These are phyloP conservation scores for Parazoanthus swiftii DNA, from an alignment of 92 coral and sea anemone species.

Conservation along the genomic window DNA sequence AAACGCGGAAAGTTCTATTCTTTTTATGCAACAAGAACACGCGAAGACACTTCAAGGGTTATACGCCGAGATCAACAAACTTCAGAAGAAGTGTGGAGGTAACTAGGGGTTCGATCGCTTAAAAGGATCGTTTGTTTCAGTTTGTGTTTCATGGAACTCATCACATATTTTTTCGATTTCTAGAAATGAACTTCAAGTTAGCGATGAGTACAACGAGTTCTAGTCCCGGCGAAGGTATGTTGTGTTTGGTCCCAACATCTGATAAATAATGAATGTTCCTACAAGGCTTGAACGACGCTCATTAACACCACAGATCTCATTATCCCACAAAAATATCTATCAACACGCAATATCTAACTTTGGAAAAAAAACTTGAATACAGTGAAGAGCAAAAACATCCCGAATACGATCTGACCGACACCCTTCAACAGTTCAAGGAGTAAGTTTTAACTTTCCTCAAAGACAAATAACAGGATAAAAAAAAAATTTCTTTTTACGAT, in stretches of 20 bases:
- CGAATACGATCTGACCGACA: neutral
- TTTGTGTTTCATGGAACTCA: neutral
- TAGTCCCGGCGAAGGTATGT: constrained; percentile 74
- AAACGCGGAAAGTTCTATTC: constrained; percentile 95
- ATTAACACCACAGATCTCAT: constrained; percentile 10
- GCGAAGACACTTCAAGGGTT: constrained; percentile 94
- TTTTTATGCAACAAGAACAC: constrained; percentile 98
- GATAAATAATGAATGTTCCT: constrained; percentile 32
- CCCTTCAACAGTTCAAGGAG: neutral
- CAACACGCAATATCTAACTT: neutral
- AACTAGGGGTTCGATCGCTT: neutral
- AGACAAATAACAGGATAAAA: neutral
- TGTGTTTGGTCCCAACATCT: constrained; percentile 24
- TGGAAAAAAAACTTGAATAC: neutral
- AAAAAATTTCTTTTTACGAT: too few species aligned
- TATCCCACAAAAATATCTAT: neutral
- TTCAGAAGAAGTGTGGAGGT: constrained; percentile 99
- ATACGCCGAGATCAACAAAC: constrained; percentile 93
- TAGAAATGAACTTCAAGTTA: constrained; percentile 90
- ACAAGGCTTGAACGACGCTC: constrained; percentile 25
- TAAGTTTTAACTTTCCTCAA: too few species aligned
- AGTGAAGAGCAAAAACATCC: too few species aligned
- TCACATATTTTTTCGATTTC: constrained; percentile 5
- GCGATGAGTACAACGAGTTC: constrained; percentile 92
- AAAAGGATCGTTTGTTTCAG: neutral